A percentile compares a stretch with the other conserved stretches of the same genome.
These are phyloP conservation scores for Magallana angulata DNA, from an alignment of 1,140 invertebrate genomes.

Conservation along the genomic window DNA sequence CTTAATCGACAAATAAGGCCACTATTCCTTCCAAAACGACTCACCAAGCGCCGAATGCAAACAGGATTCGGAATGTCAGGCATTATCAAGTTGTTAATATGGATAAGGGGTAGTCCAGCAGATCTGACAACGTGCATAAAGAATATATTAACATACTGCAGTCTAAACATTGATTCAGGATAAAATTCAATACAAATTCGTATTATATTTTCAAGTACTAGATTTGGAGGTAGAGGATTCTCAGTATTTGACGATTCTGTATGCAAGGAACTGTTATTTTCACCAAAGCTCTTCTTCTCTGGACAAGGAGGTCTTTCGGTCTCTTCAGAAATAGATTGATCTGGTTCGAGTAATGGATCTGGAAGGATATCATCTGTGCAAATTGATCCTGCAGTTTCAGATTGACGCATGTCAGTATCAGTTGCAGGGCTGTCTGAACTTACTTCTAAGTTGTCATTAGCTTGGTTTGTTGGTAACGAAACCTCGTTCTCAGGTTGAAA, in stretches of 20 bases:
- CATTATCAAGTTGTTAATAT: neutral
- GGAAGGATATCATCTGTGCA: neutral
- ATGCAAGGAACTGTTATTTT: neutral
- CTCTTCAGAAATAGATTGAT: neutral
- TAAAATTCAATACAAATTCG: neutral
- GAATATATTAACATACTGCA: neutral
- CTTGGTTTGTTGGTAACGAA: neutral
- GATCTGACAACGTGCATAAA: neutral
- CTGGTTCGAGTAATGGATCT: neutral
- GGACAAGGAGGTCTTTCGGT: neutral
- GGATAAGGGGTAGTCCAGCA: neutral
- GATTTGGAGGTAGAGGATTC: neutral
- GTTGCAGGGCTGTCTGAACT: neutral
- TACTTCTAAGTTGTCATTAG: neutral
- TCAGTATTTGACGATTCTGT: neutral
- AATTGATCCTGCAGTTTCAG: neutral
- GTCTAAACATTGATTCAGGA: conserved; percentile 11
- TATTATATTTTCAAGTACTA: neutral
- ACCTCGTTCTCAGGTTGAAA: conserved; percentile 2
- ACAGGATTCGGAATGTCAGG: neutral
- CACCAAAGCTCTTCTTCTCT: neutral
- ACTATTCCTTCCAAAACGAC: conserved; percentile 15
- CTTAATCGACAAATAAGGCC: conserved; percentile 18
- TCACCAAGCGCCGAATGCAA: neutral
- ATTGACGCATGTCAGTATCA: neutral